Conservation (phyloP, 2,113 vertebrate species). For the Tenebrosternarchus preto region DNA sequence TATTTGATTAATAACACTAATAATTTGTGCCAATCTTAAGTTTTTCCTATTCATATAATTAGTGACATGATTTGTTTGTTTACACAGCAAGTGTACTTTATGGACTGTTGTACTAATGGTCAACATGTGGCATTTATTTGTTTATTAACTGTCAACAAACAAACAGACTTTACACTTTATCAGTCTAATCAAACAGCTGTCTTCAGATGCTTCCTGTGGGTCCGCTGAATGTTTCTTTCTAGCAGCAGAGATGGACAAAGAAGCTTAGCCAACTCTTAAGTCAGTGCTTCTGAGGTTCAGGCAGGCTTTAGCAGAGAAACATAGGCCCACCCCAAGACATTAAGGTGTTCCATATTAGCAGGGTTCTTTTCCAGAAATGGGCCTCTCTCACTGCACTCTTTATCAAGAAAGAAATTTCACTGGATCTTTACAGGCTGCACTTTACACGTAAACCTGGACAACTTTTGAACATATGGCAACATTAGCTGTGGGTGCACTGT, state of each 20-base stretch:
- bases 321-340: background rate
- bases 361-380: slow-evolving; percentile 3
- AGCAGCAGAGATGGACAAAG: background rate
- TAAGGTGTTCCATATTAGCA: background rate
- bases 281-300: background rate
- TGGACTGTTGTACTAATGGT: background rate
- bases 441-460: slow-evolving; percentile 22
- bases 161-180: background rate
- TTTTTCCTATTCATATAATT: no score
- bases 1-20: no score
- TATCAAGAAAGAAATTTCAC: slow-evolving; percentile 11
- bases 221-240: slow-evolving; percentile 30
- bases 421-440: background rate
- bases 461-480: background rate
- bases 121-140: background rate
- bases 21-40: no score
- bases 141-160: background rate
- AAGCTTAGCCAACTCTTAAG: slow-evolving; percentile 3
- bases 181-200: background rate
- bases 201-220: background rate
- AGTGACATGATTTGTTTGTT: background rate
- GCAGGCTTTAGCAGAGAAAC: background rate
- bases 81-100: background rate
- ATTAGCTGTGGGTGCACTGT: background rate
- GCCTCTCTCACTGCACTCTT: slow-evolving; percentile 20